Evolutionary conservation across 2,113 vertebrate species (phyloP).

Genomic region (Solenodon paradoxus): DNA sequence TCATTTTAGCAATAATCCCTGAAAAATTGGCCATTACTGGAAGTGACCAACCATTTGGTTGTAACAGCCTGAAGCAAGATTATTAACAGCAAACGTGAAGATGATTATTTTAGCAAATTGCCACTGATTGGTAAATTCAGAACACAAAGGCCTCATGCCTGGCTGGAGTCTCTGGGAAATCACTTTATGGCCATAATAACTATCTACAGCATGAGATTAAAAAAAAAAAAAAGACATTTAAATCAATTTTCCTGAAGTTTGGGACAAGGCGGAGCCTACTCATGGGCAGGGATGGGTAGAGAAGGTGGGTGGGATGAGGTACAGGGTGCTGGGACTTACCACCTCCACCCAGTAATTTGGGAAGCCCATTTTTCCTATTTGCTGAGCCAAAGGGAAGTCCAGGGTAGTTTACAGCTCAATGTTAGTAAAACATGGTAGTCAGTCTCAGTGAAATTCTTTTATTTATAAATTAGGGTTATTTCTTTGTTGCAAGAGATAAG

Average conservation of each 20-base stretch:
- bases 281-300: background rate
- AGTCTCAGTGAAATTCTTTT: background rate
- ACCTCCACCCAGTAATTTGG: background rate
- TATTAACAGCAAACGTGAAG: conserved; percentile 56
- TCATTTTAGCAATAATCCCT: conserved; percentile 58
- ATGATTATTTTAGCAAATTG: conserved; percentile 57
- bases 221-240: background rate
- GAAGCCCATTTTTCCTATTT: background rate
- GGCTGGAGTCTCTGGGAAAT: conserved; percentile 27
- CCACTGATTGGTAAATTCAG: conserved; percentile 8
- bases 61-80: conserved; percentile 48
- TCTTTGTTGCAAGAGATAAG: background rate
- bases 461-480: background rate
- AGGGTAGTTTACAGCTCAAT: background rate
- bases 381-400: background rate
- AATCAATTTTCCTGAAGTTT: background rate
- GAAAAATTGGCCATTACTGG: conserved; percentile 36
- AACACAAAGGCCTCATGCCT: background rate
- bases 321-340: background rate
- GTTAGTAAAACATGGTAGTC: background rate
- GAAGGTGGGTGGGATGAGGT: background rate
- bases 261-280: background rate
- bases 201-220: background rate
- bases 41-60: conserved; percentile 56
- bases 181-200: conserved; percentile 42